phyloP scores from a whole-genome alignment of 2,888 invertebrate species.

The Argynnis bischoffii region DNA sequence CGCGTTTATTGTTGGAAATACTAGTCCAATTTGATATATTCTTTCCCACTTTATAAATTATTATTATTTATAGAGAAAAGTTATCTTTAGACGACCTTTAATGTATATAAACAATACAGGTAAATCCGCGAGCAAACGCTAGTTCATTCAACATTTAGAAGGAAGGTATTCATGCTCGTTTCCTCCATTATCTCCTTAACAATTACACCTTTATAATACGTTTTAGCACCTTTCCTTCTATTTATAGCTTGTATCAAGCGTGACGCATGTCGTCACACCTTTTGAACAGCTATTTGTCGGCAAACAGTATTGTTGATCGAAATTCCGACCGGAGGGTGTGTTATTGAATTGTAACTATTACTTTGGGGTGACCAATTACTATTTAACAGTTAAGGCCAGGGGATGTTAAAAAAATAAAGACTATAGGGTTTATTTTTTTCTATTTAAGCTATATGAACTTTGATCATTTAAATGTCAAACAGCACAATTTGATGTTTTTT shows the following conservation, averaged over 20 bases:
- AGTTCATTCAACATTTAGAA: no score
- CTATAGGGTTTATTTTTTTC: no score
- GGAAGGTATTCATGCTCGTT: neutral
- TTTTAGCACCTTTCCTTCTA: constrained; percentile 9
- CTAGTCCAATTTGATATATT: no score
- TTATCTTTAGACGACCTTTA: no score
- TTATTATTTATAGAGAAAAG: no score
- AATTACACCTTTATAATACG: constrained; percentile 3
- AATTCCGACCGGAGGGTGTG: constrained; percentile 4
- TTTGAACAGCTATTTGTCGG: constrained; percentile 13
- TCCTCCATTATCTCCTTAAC: neutral
- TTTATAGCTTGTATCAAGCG: constrained; percentile 13
- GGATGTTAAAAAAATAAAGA: neutral
- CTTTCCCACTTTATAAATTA: no score
- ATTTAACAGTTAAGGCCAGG: neutral
- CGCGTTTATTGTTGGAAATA: no score
- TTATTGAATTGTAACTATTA: constrained; percentile 1
- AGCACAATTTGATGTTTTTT: no score
- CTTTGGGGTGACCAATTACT: neutral
- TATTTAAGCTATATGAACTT: no score
- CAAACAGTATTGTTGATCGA: constrained; percentile 13
- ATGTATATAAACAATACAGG: no score
- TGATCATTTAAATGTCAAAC: no score
- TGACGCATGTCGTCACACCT: constrained; percentile 24
- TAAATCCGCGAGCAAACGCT: no score